Percentiles rank a stretch among this genome's conserved stretches.
phyloP scores from a whole-genome alignment of 2,888 invertebrate genomes.

The Eupithecia centaureata region DNA sequence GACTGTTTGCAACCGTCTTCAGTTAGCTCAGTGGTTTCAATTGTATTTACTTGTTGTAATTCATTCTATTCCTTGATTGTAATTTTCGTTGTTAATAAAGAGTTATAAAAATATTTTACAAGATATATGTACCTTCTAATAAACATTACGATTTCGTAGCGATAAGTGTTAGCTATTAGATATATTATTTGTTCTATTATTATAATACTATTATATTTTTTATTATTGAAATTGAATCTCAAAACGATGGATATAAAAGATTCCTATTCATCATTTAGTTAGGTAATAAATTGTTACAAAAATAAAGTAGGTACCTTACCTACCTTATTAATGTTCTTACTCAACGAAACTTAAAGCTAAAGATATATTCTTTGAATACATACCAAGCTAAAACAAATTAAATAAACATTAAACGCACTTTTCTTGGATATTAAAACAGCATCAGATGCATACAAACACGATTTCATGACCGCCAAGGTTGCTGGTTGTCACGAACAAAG shows the following conservation, averaged over 20 bases:
- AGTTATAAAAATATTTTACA: too few species aligned
- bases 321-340: too few species aligned
- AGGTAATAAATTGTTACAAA: neutral
- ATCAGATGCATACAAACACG: constrained; percentile 49
- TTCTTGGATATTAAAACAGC: constrained; percentile 56
- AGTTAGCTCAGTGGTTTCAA: too few species aligned
- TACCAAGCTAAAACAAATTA: constrained; percentile 13
- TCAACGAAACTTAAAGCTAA: neutral
- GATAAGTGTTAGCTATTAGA: too few species aligned
- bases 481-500: constrained; percentile 32
- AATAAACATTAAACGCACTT: constrained; percentile 43
- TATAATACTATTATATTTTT: too few species aligned
- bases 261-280: neutral
- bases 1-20: too few species aligned
- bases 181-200: too few species aligned
- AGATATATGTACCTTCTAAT: too few species aligned
- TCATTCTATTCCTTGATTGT: too few species aligned
- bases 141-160: too few species aligned
- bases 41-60: too few species aligned
- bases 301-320: neutral
- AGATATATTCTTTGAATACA: neutral
- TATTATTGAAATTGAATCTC: neutral
- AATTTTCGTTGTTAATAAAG: too few species aligned
- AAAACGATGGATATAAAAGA: neutral
- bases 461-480: constrained; percentile 61